Evolutionary conservation across 2,888 invertebrate genomes (phyloP).

Genomic region (Diarsia mendica): DNA sequence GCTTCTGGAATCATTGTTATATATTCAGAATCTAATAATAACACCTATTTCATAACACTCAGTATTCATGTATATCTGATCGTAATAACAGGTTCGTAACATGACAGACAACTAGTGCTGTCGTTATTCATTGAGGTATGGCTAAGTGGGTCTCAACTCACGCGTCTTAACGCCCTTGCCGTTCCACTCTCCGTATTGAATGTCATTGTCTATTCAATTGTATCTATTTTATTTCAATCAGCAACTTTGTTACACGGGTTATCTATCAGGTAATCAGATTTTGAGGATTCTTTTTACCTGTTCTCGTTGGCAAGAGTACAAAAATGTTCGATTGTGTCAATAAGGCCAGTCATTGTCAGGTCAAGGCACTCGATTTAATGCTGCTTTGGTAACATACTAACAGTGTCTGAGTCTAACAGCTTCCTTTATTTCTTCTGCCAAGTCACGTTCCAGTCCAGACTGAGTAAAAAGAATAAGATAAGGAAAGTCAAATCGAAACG

Average conservation of each 20-base stretch:
- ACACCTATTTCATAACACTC: constrained; percentile 31
- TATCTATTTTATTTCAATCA: constrained; percentile 71
- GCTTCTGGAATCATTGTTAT: not conserved
- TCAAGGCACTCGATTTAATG: constrained; percentile 63
- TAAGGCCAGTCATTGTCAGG: constrained; percentile 55
- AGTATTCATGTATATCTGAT: constrained; percentile 44
- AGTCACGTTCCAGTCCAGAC: constrained; percentile 56
- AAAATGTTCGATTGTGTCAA: constrained; percentile 48
- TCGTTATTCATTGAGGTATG: constrained; percentile 59
- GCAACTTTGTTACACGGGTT: constrained; percentile 53
- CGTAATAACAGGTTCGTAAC: constrained; percentile 56
- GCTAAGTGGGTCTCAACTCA: constrained; percentile 65
- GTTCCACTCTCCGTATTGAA: constrained; percentile 72
- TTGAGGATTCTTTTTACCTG: constrained; percentile 53
- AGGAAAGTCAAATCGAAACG: constrained; percentile 36
- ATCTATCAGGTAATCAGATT: constrained; percentile 44
- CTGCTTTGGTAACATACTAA: constrained; percentile 57
- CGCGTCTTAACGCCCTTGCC: constrained; percentile 71
- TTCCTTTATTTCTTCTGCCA: constrained; percentile 60
- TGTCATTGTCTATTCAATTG: constrained; percentile 76
- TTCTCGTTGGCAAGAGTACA: constrained; percentile 31
- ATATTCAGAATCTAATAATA: constrained; percentile 10
- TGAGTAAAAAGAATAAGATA: constrained; percentile 45
- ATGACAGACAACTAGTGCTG: constrained; percentile 47
- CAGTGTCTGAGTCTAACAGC: constrained; percentile 36